Evolutionary conservation across 2,888 invertebrate species (phyloP).

Genomic region (Venustoraphidia nigricollis): DNA sequence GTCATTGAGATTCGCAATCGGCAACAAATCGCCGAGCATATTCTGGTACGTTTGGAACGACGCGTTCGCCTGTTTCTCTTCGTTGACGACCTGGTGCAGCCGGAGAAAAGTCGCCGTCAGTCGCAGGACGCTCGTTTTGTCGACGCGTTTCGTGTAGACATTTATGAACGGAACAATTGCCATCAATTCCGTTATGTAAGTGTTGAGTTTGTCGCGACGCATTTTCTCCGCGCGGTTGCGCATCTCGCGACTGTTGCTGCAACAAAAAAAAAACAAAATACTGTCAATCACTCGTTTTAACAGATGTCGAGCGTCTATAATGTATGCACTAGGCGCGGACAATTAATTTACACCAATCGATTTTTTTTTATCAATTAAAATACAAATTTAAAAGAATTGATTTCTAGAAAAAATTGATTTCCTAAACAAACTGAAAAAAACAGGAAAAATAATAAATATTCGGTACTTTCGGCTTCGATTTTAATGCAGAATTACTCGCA

Average conservation of each 20-base stretch:
- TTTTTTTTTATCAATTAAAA: too few species aligned
- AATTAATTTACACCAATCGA: too few species aligned
- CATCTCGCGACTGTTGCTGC: conserved; percentile 60
- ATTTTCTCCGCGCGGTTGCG: conserved; percentile 85
- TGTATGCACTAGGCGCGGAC: too few species aligned
- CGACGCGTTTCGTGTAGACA: conserved; percentile 67
- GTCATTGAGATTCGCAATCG: conserved; percentile 30
- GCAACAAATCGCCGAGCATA: not conserved
- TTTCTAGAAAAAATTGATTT: too few species aligned
- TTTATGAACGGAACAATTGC: conserved; percentile 71
- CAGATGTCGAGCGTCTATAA: too few species aligned
- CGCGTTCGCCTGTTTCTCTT: conserved; percentile 19
- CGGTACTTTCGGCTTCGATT: too few species aligned
- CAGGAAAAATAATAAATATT: too few species aligned
- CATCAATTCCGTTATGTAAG: conserved; percentile 68
- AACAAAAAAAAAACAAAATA: conserved; percentile 17
- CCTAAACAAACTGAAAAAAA: too few species aligned
- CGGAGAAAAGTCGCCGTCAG: conserved; percentile 75
- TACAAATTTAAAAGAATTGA: too few species aligned
- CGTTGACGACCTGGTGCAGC: conserved; percentile 41
- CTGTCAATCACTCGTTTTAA: not conserved
- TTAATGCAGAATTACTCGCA: too few species aligned
- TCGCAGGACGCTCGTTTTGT: conserved; percentile 81
- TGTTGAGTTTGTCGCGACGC: conserved; percentile 77
- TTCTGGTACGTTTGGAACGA: not conserved